A percentile compares a stretch with the other conserved stretches of the same genome.
Conservation (phyloP, 1,140 invertebrate species). For the Berghia stephanieae region DNA sequence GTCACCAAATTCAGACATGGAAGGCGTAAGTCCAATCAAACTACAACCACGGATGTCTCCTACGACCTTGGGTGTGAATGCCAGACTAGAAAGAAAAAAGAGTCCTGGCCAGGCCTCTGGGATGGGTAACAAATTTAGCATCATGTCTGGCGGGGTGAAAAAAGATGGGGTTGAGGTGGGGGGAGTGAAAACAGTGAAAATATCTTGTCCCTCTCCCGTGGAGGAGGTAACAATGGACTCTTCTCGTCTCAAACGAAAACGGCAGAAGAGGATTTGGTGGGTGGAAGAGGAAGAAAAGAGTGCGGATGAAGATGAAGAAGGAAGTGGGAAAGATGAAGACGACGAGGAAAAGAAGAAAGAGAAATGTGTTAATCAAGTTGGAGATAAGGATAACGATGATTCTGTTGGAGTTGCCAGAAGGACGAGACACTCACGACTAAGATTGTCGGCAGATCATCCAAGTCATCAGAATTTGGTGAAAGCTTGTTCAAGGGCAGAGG, state of each 20-base stretch:
- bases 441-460: neutral
- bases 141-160: constrained; percentile 19
- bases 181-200: constrained; percentile 24
- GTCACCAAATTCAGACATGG: constrained; percentile 25
- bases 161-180: neutral
- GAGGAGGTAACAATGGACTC: constrained; percentile 10
- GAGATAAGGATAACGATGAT: constrained; percentile 3
- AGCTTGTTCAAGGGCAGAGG: too few relatives aligned
- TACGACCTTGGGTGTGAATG: constrained; percentile 5
- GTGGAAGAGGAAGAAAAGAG: neutral
- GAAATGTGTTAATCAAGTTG: too few relatives aligned
- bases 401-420: constrained; percentile 13
- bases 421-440: neutral
- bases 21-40: neutral
- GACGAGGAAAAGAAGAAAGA: too few relatives aligned
- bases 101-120: constrained; percentile 10
- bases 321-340: neutral
- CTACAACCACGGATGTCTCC: constrained; percentile 29
- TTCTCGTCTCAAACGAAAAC: neutral
- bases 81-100: constrained; percentile 25
- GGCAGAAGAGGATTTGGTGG: constrained; percentile 30
- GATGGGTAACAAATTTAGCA: neutral
- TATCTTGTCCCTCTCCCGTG: constrained; percentile 5
- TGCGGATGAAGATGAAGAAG: constrained; percentile 1
- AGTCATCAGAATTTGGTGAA: too few relatives aligned